Evolutionary conservation across 2,113 vertebrate species (phyloP).

Genomic region (Spea bombifrons): DNA sequence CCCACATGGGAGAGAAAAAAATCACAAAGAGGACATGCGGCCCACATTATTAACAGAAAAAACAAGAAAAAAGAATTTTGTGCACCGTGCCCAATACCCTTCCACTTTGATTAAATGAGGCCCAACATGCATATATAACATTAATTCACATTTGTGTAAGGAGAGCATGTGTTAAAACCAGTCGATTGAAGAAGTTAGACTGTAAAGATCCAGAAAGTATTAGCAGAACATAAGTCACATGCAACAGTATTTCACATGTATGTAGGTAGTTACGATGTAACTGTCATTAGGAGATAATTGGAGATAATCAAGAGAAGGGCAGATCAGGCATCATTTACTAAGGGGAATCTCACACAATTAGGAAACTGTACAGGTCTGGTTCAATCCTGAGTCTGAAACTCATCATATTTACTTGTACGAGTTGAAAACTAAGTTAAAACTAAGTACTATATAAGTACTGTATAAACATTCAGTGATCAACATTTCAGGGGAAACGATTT

Average conservation of each 20-base stretch:
- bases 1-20: slow-evolving; percentile 63
- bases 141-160: slow-evolving; percentile 15
- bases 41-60: slow-evolving; percentile 58
- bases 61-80: slow-evolving; percentile 38
- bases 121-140: slow-evolving; percentile 37
- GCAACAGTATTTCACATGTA: slow-evolving; percentile 44
- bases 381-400: not conserved
- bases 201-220: not conserved
- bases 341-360: not conserved
- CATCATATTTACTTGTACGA: no score
- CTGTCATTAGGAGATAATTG: not conserved
- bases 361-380: no score
- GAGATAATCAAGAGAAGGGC: no score
- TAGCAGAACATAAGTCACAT: not conserved
- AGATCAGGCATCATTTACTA: not conserved
- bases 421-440: no score
- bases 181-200: slow-evolving; percentile 10
- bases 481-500: slow-evolving; percentile 9
- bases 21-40: slow-evolving; percentile 62
- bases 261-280: not conserved
- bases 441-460: not conserved
- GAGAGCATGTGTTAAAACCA: not conserved
- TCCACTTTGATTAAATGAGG: slow-evolving; percentile 6
- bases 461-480: not conserved
- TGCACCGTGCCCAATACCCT: slow-evolving; percentile 32